Conservation (phyloP, 1,140 invertebrate genomes). For the Anadara kagoshimensis region DNA sequence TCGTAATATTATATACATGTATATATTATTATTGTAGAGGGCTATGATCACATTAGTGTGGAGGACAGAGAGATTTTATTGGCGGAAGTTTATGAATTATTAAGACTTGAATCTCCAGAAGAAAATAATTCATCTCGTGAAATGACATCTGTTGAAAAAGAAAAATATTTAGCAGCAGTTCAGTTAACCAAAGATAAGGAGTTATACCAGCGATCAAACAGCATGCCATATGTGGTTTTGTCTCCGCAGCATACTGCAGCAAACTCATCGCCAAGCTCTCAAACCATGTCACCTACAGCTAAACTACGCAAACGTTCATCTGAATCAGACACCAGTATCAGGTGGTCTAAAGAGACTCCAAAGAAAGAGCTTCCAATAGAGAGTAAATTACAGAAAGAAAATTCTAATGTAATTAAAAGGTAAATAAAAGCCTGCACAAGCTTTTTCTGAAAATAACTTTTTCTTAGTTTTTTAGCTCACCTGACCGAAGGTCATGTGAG, state of each 20-base stretch:
- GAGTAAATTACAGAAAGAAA: no score
- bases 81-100: conserved; percentile 34
- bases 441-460: no score
- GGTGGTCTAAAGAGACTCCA: no score
- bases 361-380: no score
- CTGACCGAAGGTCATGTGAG: no score
- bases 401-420: no score
- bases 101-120: conserved; percentile 29
- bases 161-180: conserved; percentile 22
- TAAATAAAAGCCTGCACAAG: no score
- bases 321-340: no score
- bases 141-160: conserved; percentile 9
- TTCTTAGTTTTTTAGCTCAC: no score
- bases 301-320: conserved; percentile 26
- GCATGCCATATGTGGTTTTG: conserved; percentile 7
- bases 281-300: conserved; percentile 23
- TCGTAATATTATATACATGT: no score
- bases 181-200: conserved; percentile 31
- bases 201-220: conserved; percentile 10
- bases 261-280: conserved; percentile 15
- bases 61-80: conserved; percentile 29
- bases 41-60: conserved; percentile 41
- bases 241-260: conserved; percentile 17
- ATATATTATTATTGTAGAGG: conserved; percentile 23
- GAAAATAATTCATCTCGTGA: conserved; percentile 12